phyloP scores from a whole-genome alignment of 2,113 vertebrate genomes.

The Pluvianellus socialis region DNA sequence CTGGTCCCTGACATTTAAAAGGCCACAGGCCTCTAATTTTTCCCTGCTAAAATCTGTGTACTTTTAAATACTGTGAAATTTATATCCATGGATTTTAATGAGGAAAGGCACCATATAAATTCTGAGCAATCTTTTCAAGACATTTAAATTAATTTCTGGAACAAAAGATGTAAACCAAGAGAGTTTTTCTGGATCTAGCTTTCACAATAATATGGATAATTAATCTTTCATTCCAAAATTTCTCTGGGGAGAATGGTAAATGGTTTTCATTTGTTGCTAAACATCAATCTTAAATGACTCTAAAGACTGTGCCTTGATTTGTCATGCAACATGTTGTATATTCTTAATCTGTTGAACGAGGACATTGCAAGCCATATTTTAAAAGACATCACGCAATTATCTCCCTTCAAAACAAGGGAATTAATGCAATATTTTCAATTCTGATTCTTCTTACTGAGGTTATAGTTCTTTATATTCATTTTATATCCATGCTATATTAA shows the following conservation, averaged over 20 bases:
- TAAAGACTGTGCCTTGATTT: constrained; percentile 19
- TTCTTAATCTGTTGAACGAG: constrained; percentile 1
- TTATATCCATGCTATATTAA: background rate
- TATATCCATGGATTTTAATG: constrained; percentile 38
- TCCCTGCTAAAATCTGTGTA: constrained; percentile 25
- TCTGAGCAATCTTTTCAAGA: constrained; percentile 46
- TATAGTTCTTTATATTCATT: background rate
- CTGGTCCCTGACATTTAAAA: constrained; percentile 19
- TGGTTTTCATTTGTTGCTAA: constrained; percentile 59
- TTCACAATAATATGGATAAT: constrained; percentile 62
- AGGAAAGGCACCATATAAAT: constrained; percentile 55
- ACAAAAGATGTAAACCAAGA: constrained; percentile 45
- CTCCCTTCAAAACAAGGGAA: background rate
- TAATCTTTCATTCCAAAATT: constrained; percentile 59
- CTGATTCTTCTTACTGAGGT: background rate
- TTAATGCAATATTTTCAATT: background rate
- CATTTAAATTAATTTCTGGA: constrained; percentile 62
- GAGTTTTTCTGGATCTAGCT: constrained; percentile 51
- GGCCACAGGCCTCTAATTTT: constrained; percentile 11
- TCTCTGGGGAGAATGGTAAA: constrained; percentile 41
- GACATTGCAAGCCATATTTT: background rate
- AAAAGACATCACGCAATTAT: background rate
- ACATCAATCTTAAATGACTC: constrained; percentile 48
- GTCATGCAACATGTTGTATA: constrained; percentile 38
- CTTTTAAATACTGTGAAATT: constrained; percentile 34